Percentiles rank a stretch among this genome's conserved stretches.
Conservation (phyloP, 2,113 vertebrate genomes). For the Megalops atlanticus region DNA sequence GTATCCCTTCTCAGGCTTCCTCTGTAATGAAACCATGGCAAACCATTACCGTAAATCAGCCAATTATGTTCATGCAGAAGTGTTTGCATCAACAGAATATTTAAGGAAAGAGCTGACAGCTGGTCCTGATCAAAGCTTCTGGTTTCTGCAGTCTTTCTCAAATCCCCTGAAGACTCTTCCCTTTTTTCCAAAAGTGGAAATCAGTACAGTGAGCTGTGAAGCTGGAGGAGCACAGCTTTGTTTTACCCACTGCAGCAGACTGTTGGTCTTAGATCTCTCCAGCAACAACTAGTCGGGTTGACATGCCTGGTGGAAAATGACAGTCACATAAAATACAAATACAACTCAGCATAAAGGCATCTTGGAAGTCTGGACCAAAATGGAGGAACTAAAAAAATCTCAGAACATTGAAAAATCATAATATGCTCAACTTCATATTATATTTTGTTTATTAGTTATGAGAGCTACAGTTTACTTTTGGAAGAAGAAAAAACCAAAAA, state of each 20-base stretch:
- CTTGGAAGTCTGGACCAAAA: neutral
- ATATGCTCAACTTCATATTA: neutral
- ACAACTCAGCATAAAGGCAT: neutral
- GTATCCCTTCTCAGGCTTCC: slow-evolving; percentile 16
- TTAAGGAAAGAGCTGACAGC: slow-evolving; percentile 65
- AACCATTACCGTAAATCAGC: slow-evolving; percentile 29
- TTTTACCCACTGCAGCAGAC: slow-evolving; percentile 2
- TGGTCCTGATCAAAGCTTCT: slow-evolving; percentile 68
- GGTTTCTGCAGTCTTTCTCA: slow-evolving; percentile 54
- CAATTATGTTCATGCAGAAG: slow-evolving; percentile 45
- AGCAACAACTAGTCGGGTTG: slow-evolving; percentile 1
- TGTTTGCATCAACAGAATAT: slow-evolving; percentile 48
- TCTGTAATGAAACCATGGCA: neutral
- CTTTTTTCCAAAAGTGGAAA: slow-evolving; percentile 54
- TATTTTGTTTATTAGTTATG: neutral
- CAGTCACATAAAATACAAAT: slow-evolving; percentile 4
- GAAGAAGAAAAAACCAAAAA: neutral
- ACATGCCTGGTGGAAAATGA: neutral
- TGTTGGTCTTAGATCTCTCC: neutral
- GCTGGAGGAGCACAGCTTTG: neutral
- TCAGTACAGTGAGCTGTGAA: neutral
- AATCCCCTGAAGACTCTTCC: slow-evolving; percentile 60
- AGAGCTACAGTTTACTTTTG: neutral
- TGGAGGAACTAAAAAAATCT: neutral
- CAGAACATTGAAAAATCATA: neutral